Evolutionary conservation across 2,113 vertebrate species (phyloP).

Genomic region (Tetrao urogallus): DNA sequence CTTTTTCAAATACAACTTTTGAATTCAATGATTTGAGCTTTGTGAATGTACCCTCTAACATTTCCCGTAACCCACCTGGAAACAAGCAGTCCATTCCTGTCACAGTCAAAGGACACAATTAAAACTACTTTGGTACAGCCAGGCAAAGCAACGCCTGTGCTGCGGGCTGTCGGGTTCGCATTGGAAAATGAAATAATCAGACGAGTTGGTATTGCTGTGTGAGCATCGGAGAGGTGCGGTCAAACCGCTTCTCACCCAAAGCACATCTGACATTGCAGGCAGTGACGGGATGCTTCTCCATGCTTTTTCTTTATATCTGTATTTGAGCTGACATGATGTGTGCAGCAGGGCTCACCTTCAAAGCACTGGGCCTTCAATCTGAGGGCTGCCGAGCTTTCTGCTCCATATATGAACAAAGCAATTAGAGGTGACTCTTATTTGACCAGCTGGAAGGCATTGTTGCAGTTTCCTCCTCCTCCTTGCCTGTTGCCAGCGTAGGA

Average conservation of each 20-base stretch:
- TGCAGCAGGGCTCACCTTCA: conserved; percentile 1
- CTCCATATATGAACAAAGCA: not conserved
- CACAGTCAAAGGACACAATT: rapidly evolving
- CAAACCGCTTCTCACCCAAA: rapidly evolving
- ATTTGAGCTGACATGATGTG: not conserved
- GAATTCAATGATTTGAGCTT: not conserved
- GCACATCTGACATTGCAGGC: not conserved
- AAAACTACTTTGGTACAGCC: rapidly evolving
- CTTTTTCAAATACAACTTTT: not conserved
- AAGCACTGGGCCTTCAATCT: not conserved
- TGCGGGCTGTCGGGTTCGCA: rapidly evolving
- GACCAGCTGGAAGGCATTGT: not conserved
- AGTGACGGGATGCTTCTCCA: not conserved
- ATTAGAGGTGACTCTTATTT: not conserved
- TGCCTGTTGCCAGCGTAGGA: not conserved
- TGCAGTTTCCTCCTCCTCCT: not conserved
- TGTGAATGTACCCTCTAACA: rapidly evolving
- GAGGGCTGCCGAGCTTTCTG: not conserved
- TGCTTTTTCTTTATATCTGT: not conserved
- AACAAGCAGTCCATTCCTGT: not conserved
- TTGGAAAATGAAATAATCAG: not conserved
- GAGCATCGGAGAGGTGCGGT: rapidly evolving
- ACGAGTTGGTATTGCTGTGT: not conserved
- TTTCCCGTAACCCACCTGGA: not conserved
- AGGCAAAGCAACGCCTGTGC: not conserved